These are phyloP conservation scores for Babylonia areolata DNA, from an alignment of 1,140 invertebrate genomes.

Conservation along the genomic window DNA sequence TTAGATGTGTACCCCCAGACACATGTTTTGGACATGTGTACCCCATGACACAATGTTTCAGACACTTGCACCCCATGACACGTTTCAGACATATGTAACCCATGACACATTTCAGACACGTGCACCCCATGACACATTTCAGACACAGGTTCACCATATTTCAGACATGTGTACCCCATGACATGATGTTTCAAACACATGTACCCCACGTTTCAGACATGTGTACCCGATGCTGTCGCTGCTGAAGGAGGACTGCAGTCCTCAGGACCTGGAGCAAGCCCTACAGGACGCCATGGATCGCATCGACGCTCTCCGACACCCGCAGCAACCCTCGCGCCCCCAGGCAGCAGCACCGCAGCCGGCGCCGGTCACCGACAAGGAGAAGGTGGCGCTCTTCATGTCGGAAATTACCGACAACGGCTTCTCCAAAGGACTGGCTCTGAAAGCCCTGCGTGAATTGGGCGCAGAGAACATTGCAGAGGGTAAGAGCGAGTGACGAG, in stretches of 20 bases:
- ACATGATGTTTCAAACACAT: no score
- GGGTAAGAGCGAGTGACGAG: constrained; percentile 32
- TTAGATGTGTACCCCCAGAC: no score
- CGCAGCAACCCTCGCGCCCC: not conserved
- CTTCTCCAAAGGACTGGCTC: constrained; percentile 31
- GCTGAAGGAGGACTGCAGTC: constrained; percentile 54
- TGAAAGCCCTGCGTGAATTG: constrained; percentile 33
- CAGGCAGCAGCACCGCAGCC: not conserved
- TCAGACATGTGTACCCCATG: no score
- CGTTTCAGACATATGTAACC: no score
- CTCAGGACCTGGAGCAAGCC: constrained; percentile 53
- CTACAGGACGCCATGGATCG: constrained; percentile 48
- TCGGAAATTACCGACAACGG: constrained; percentile 42
- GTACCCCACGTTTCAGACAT: constrained; percentile 5
- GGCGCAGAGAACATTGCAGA: constrained; percentile 24
- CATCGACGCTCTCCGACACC: not conserved
- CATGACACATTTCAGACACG: no score
- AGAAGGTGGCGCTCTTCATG: constrained; percentile 38
- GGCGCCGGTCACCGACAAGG: constrained; percentile 43
- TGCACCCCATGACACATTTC: no score
- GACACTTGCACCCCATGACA: no score
- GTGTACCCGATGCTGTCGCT: constrained; percentile 59
- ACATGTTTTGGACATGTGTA: no score
- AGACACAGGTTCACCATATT: no score
- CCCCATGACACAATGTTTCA: no score